A percentile compares a stretch with the other conserved stretches of the same genome.
These are phyloP conservation scores for Drosophila tristis DNA, from an alignment of 1,140 invertebrate genomes.

Conservation along the genomic window DNA sequence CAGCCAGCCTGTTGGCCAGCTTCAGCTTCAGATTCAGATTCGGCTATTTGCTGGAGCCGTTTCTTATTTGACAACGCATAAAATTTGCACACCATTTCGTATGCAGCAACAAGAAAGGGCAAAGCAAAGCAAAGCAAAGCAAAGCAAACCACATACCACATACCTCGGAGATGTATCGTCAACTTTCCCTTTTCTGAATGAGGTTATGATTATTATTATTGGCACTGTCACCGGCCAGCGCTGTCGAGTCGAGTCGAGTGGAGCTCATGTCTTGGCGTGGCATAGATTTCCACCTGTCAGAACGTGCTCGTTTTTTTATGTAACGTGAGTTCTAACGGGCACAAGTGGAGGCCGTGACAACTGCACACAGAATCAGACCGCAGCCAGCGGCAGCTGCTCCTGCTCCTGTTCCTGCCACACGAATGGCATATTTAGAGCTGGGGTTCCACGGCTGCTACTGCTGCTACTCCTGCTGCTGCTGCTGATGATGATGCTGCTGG, in stretches of 20 bases:
- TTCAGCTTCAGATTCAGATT: background rate
- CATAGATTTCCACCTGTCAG: constrained; percentile 29
- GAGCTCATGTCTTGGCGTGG: constrained; percentile 1
- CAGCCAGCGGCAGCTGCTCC: background rate
- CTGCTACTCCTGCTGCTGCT: too few species aligned
- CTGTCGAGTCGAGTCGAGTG: background rate
- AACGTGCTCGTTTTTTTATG: constrained; percentile 39
- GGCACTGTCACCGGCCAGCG: constrained; percentile 34
- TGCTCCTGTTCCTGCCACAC: too few species aligned
- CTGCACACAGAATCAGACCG: background rate
- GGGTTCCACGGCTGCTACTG: too few species aligned
- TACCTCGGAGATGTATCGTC: constrained; percentile 59
- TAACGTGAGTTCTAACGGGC: constrained; percentile 50
- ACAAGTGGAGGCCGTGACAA: constrained; percentile 8
- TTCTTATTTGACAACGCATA: constrained; percentile 62
- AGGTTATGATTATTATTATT: constrained; percentile 66
- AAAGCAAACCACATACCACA: constrained; percentile 38
- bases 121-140: constrained; percentile 10
- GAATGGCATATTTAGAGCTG: too few species aligned
- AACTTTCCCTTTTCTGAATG: constrained; percentile 78
- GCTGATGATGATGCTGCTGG: background rate
- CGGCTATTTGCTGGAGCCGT: constrained; percentile 61
- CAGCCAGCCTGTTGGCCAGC: constrained; percentile 18
- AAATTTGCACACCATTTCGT: constrained; percentile 68
- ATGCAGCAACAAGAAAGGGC: constrained; percentile 51